These are phyloP conservation scores for Bos indicus DNA, from an alignment of 2,113 vertebrate genomes.

Conservation along the genomic window DNA sequence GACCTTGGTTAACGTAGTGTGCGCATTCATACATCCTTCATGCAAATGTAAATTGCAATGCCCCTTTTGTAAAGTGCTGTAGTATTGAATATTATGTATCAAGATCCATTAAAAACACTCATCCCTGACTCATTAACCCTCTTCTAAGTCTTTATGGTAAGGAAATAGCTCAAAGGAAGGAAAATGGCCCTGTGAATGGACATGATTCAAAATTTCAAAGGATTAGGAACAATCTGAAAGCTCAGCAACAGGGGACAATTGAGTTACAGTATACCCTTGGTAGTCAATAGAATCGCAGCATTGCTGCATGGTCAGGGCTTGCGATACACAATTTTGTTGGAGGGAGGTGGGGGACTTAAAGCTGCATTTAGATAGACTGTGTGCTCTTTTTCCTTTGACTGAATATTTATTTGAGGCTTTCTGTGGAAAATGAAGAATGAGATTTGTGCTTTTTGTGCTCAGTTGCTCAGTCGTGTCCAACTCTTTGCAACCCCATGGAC, in stretches of 20 bases:
- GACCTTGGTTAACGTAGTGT: not conserved
- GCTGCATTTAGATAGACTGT: not conserved
- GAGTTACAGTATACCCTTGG: not conserved
- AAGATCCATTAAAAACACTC: not conserved
- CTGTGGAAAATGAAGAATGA: not conserved
- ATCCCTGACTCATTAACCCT: not conserved
- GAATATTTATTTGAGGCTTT: not conserved
- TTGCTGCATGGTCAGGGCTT: not conserved
- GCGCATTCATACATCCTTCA: not conserved
- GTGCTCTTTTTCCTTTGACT: not conserved
- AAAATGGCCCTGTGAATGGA: not conserved
- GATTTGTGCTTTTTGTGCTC: not conserved
- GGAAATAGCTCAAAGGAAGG: not conserved
- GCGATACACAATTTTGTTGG: not conserved
- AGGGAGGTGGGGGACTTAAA: not conserved
- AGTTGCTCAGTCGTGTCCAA: not conserved
- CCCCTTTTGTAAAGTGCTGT: not conserved
- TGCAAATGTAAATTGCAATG: not conserved
- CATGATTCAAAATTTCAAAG: not conserved
- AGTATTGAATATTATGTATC: not conserved
- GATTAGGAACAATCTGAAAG: not conserved
- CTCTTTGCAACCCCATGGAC: not conserved
- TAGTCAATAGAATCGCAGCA: not conserved
- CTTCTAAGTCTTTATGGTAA: not conserved
- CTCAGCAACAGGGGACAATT: not conserved